Base-by-base conservation (phyloP, 2,113 vertebrate species). In the Xyrauchen texanus region DNA sequence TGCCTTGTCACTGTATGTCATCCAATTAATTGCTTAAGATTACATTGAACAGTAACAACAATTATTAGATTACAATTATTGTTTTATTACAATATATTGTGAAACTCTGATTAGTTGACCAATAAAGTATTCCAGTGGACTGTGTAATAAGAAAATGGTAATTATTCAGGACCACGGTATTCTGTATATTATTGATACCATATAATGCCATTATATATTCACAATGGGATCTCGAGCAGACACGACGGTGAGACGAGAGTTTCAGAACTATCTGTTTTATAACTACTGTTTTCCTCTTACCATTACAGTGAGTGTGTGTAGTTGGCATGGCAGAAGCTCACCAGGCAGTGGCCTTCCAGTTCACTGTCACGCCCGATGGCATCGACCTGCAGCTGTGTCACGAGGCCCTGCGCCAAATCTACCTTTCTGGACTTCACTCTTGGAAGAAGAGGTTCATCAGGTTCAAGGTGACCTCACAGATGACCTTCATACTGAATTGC, bases 361-460 rank as follows among this genome's bases (percentile, higher is more conserved):
- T 85, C 13, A 85, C 84, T 0, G 84, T 85, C 15, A 71, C 78
- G 45, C 84, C 84, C 7, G 84, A 85, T 83, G 84, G 84, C 73
- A 85, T 85, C 55, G 84, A 85, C 71, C 57, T 85, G 62, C 84
- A 85, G 67, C 67, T 85, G 4, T 83, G 84, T 11, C 84, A 85
- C 6, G 81, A 85, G 69, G 84, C 84, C 11, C 71, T 85, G 61
- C 81, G 84, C 44, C 84, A 85, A 71, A 79, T 85, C 68, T 85
- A 85, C 21, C 76, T 85, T 66, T 85, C 84, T 0, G 84, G 84
- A 15, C 6, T 85, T 53, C 82, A 85, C 72, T 85, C 84, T 2
- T 85, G 84, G 84, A 85, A 85, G 76, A 85, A 85, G 68, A 85
- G 78, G 76, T 85, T 83, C 42, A 64, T 85, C 57, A 81, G 84